Percentiles rank a stretch among this genome's conserved stretches.
Evolutionary conservation across 2,113 vertebrate genomes (phyloP).

Genomic region (Brachionichthys hirsutus): DNA sequence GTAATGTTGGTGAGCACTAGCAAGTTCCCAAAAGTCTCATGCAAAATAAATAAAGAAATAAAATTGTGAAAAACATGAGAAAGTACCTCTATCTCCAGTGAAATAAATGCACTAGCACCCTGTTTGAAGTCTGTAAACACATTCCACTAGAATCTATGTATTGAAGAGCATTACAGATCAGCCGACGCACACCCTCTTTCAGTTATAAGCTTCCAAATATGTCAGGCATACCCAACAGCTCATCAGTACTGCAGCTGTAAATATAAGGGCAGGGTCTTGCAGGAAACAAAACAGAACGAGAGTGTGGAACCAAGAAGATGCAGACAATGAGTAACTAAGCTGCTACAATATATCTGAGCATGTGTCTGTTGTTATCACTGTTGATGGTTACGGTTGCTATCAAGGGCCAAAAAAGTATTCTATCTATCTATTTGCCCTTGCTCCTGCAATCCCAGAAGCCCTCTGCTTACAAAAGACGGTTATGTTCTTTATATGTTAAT

Average conservation of each 20-base stretch:
- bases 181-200: too few relatives aligned
- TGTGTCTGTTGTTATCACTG: background rate
- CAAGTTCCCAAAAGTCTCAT: background rate
- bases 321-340: slow-evolving; percentile 16
- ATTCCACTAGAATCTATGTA: too few relatives aligned
- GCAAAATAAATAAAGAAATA: background rate
- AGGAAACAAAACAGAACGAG: slow-evolving; percentile 6
- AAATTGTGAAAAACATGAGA: too few relatives aligned
- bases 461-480: slow-evolving; percentile 31
- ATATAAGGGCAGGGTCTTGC: background rate
- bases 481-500: slow-evolving; percentile 64
- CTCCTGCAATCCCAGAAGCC: slow-evolving; percentile 30
- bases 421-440: slow-evolving; percentile 27
- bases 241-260: too few relatives aligned
- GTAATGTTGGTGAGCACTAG: background rate
- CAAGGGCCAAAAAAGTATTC: background rate
- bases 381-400: background rate
- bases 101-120: too few relatives aligned
- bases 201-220: too few relatives aligned
- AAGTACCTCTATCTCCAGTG: too few relatives aligned
- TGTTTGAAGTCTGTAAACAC: too few relatives aligned
- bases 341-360: background rate
- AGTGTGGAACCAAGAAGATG: slow-evolving; percentile 4
- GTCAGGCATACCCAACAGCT: too few relatives aligned
- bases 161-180: too few relatives aligned